Evolutionary conservation across 2,113 vertebrate genomes (phyloP).

Genomic region (Gambusia holbrooki): DNA sequence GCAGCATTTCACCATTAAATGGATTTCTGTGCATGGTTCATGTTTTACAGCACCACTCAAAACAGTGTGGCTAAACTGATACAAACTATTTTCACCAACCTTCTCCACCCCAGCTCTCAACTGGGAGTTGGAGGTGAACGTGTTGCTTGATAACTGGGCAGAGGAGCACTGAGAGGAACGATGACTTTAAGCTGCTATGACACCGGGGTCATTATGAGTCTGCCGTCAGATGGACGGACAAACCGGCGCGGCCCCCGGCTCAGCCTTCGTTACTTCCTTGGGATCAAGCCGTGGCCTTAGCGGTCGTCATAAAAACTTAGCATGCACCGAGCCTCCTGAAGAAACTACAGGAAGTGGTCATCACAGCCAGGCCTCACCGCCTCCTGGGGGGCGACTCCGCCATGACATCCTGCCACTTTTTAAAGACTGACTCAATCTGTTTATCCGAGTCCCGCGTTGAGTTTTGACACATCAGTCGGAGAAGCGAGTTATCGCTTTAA

Average conservation of each 20-base stretch:
- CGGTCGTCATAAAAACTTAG: constrained; percentile 68
- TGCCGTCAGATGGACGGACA: constrained; percentile 63
- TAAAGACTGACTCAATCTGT: constrained; percentile 44
- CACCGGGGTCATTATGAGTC: constrained; percentile 62
- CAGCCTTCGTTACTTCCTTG: constrained; percentile 74
- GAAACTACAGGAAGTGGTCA: constrained; percentile 53
- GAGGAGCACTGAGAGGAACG: constrained; percentile 8
- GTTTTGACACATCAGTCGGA: constrained; percentile 42
- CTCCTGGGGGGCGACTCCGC: constrained; percentile 45
- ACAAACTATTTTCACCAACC: constrained; percentile 25
- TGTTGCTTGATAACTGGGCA: constrained; percentile 28
- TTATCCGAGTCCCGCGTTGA: constrained; percentile 18
- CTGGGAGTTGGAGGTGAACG: constrained; percentile 15
- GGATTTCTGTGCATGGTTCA: too few relatives aligned
- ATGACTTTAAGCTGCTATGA: constrained; percentile 65
- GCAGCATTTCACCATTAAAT: too few relatives aligned
- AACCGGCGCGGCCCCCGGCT: constrained; percentile 45
- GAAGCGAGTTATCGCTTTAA: constrained; percentile 65
- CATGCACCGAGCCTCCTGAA: constrained; percentile 23
- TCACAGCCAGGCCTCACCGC: constrained; percentile 13
- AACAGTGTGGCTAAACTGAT: constrained; percentile 2
- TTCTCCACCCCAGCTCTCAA: constrained; percentile 2
- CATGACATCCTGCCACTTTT: constrained; percentile 55
- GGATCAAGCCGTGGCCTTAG: constrained; percentile 64
- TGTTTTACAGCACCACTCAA: neutral